Evolutionary conservation across 2,797 vertebrate genomes (phyloP).

Genomic region (Notolepis coatsorum): DNA sequence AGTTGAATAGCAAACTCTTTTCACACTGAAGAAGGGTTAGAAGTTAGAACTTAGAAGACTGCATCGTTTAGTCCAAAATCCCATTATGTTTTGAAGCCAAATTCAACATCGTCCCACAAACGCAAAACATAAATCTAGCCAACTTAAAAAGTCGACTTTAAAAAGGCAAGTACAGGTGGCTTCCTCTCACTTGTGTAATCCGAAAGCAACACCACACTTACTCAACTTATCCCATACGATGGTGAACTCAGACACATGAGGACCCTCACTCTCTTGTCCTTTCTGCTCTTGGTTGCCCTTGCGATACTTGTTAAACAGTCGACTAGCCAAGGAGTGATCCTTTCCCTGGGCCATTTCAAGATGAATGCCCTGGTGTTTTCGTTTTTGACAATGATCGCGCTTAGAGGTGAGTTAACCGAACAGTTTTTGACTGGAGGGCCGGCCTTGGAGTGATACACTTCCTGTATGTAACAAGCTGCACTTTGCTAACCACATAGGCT

Average conservation of each 20-base stretch:
- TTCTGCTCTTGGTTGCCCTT: slow-evolving; percentile 86
- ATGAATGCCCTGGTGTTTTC: slow-evolving; percentile 7
- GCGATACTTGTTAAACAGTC: slow-evolving; percentile 88
- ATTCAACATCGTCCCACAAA: not conserved
- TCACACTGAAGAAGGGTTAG: no score
- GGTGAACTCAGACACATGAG: slow-evolving; percentile 85
- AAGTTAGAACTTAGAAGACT: no score
- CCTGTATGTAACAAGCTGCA: slow-evolving; percentile 84
- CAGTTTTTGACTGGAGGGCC: slow-evolving; percentile 53
- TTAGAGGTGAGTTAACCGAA: slow-evolving; percentile 45
- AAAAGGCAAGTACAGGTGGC: no score
- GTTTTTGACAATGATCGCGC: slow-evolving; percentile 13
- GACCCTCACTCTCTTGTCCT: slow-evolving; percentile 84
- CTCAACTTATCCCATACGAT: slow-evolving; percentile 89
- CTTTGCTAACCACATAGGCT: slow-evolving; percentile 77
- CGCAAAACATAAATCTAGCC: not conserved
- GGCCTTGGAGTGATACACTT: slow-evolving; percentile 79
- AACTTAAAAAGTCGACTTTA: no score
- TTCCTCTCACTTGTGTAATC: slow-evolving; percentile 12
- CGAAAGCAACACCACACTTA: slow-evolving; percentile 81
- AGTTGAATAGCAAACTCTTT: not conserved
- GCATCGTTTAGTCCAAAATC: no score
- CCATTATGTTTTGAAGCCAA: slow-evolving; percentile 1
- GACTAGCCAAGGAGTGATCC: slow-evolving; percentile 88
- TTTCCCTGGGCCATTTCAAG: slow-evolving; percentile 88